These are phyloP conservation scores for Nezara viridula DNA, from an alignment of 2,888 invertebrate genomes.

Conservation along the genomic window DNA sequence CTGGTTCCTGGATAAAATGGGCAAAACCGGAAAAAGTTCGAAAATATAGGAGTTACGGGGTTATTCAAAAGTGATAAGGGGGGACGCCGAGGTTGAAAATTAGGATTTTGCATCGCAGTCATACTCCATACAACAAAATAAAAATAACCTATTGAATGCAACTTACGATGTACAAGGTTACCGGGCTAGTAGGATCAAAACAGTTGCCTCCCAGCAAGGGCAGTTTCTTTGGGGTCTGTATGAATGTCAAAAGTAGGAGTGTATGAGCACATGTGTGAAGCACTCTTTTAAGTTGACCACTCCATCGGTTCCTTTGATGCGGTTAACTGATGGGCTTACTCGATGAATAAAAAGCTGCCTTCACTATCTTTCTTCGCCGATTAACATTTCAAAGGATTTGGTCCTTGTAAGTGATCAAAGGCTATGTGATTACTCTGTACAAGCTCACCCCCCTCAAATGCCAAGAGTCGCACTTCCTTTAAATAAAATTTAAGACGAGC, in stretches of 20 bases:
- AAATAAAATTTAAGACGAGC: conserved; percentile 57
- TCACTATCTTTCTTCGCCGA: conserved; percentile 15
- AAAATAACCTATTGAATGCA: no score
- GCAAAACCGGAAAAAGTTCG: no score
- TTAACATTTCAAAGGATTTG: conserved; percentile 55
- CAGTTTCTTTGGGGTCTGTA: neutral
- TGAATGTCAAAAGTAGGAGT: neutral
- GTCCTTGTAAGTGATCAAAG: conserved; percentile 38
- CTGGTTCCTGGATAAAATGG: no score
- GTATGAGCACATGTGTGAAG: neutral
- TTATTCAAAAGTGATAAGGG: no score
- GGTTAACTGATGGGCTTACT: neutral
- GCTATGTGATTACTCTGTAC: conserved; percentile 55
- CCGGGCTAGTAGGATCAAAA: no score
- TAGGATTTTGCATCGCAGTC: no score
- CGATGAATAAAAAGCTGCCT: conserved; percentile 52
- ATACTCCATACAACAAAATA: no score
- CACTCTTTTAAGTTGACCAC: neutral
- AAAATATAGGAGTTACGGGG: no score
- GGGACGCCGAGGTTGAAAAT: no score
- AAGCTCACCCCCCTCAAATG: conserved; percentile 17
- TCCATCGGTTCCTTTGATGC: neutral
- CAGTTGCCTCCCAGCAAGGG: no score
- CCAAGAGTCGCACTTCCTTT: conserved; percentile 47
- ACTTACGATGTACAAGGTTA: no score